These are phyloP conservation scores for Ctenomys sociabilis DNA, from an alignment of 2,113 vertebrate genomes.

Conservation along the genomic window DNA sequence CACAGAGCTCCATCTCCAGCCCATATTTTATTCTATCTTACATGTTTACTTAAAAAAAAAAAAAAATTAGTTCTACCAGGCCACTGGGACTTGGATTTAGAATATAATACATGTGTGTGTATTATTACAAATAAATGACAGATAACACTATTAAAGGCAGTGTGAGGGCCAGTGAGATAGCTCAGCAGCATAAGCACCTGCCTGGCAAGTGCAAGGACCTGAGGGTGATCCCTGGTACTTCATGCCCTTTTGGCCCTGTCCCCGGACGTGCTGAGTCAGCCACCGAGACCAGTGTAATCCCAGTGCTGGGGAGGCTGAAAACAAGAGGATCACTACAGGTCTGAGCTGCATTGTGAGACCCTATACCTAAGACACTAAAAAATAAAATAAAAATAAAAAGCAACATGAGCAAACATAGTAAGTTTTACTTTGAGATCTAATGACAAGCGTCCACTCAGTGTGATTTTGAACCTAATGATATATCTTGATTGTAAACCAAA, in stretches of 20 bases:
- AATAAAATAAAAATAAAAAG: background rate
- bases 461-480: background rate
- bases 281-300: too few species aligned
- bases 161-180: background rate
- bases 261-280: too few species aligned
- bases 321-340: too few species aligned
- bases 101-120: background rate
- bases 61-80: background rate
- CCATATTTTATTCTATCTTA: background rate
- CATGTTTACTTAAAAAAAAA: background rate
- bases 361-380: too few species aligned
- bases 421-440: background rate
- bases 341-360: too few species aligned
- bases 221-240: too few species aligned
- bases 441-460: background rate
- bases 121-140: background rate
- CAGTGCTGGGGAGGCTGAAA: too few species aligned
- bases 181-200: too few species aligned
- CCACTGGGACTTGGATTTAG: background rate
- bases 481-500: background rate
- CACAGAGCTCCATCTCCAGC: background rate
- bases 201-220: too few species aligned
- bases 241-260: too few species aligned
- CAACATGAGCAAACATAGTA: background rate
- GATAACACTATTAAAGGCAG: background rate